Percentiles rank a stretch among this genome's conserved stretches.
phyloP scores from a whole-genome alignment of 2,888 invertebrate genomes.

The Graphium colonna region DNA sequence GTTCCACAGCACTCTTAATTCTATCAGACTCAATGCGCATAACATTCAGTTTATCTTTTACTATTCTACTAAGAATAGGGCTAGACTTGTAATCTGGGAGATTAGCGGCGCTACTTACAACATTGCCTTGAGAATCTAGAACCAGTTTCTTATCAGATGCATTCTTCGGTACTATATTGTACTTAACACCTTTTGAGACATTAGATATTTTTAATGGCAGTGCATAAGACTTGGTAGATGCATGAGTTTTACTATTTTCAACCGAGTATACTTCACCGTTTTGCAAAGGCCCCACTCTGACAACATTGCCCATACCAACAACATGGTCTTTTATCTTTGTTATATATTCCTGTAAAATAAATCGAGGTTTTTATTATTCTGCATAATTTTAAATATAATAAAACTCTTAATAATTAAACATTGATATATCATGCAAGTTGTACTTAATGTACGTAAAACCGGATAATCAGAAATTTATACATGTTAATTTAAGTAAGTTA shows the following conservation, averaged over 20 bases:
- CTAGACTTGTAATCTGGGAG: slow-evolving; percentile 71
- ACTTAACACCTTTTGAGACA: slow-evolving; percentile 68
- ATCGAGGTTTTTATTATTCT: neutral
- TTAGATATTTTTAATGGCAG: slow-evolving; percentile 73
- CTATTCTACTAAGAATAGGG: slow-evolving; percentile 66
- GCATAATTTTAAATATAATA: too few species aligned
- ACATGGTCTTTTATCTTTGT: slow-evolving; percentile 83
- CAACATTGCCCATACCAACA: slow-evolving; percentile 87
- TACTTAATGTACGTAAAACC: too few species aligned
- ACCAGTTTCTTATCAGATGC: slow-evolving; percentile 74
- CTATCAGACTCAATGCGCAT: slow-evolving; percentile 78
- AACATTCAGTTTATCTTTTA: slow-evolving; percentile 73
- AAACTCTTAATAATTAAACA: too few species aligned
- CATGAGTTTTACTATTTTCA: slow-evolving; percentile 64
- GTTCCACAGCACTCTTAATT: slow-evolving; percentile 80
- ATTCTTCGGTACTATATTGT: slow-evolving; percentile 72
- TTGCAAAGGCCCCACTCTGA: slow-evolving; percentile 78
- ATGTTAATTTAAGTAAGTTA: too few species aligned
- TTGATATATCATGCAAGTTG: too few species aligned
- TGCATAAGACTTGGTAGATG: slow-evolving; percentile 67
- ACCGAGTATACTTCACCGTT: slow-evolving; percentile 69
- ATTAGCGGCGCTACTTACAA: slow-evolving; percentile 73
- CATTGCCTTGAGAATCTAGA: slow-evolving; percentile 67
- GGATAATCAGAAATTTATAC: too few species aligned
- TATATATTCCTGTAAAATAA: slow-evolving; percentile 65